A percentile compares a stretch with the other conserved stretches of the same genome.
Evolutionary conservation across 53 echinoderm and acorn worm species (phyloP).

Genomic region (Hippasteria phrygiana): DNA sequence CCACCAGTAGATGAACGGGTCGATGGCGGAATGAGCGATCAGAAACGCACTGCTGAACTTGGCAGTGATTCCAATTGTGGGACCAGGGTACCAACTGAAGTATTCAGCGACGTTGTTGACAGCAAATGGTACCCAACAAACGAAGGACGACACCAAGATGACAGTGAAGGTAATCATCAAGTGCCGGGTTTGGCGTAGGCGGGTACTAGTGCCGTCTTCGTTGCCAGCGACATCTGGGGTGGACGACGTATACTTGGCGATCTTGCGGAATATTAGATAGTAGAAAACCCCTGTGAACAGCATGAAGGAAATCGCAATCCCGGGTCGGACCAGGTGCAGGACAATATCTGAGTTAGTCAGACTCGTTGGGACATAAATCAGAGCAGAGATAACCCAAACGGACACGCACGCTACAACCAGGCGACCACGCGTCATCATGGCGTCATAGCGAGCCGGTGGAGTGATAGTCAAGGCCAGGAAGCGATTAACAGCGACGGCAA

Average conservation of each 20-base stretch:
- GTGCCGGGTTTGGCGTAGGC: not conserved
- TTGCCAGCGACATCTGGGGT: not conserved
- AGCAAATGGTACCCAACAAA: not conserved
- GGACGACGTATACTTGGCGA: not conserved
- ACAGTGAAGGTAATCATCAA: not conserved
- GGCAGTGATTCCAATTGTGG: too few relatives aligned
- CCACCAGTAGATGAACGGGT: conserved; percentile 22
- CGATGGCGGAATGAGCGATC: not conserved
- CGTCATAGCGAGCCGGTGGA: not conserved
- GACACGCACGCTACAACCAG: not conserved
- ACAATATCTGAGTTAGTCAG: not conserved
- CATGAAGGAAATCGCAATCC: not conserved
- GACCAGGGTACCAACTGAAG: not conserved
- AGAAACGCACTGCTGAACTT: too few relatives aligned
- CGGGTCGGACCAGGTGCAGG: not conserved
- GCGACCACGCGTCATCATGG: not conserved
- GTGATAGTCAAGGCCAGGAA: not conserved
- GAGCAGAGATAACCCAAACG: not conserved
- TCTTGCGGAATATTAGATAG: not conserved
- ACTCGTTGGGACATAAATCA: not conserved
- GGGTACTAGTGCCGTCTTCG: not conserved
- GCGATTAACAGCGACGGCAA: not conserved
- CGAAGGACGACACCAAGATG: not conserved
- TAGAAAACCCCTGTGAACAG: not conserved
- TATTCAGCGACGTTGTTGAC: not conserved